phyloP scores from a whole-genome alignment of 2,113 vertebrate genomes.

The Atrichornis clamosus region DNA sequence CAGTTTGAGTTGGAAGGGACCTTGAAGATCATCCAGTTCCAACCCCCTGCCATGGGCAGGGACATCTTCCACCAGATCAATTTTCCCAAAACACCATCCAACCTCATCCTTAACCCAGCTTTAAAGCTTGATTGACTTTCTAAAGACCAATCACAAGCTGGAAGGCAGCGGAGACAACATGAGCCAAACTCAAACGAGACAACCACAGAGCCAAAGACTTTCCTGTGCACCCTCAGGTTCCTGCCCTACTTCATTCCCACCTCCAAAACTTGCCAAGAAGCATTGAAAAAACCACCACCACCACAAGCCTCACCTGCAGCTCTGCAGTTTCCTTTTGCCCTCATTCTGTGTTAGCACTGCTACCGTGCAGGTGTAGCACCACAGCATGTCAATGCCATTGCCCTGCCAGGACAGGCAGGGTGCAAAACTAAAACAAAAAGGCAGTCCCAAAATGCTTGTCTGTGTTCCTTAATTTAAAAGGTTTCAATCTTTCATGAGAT shows the following conservation, averaged over 20 bases:
- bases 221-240: background rate
- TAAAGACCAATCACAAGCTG: background rate
- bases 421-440: background rate
- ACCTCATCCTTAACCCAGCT: background rate
- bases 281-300: background rate
- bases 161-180: background rate
- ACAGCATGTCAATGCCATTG: background rate
- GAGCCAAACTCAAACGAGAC: background rate
- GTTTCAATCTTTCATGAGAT: background rate
- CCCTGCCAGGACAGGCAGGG: background rate
- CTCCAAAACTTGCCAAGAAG: background rate
- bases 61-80: background rate
- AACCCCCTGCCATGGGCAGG: background rate
- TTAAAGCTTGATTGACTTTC: background rate
- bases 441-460: background rate
- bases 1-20: background rate
- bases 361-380: background rate
- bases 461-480: background rate
- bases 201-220: background rate
- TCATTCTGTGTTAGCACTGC: background rate
- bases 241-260: background rate
- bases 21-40: background rate
- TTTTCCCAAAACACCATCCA: background rate
- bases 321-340: background rate
- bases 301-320: background rate